These are phyloP conservation scores for Congeria kusceri DNA, from an alignment of 2,888 invertebrate species.

Conservation along the genomic window DNA sequence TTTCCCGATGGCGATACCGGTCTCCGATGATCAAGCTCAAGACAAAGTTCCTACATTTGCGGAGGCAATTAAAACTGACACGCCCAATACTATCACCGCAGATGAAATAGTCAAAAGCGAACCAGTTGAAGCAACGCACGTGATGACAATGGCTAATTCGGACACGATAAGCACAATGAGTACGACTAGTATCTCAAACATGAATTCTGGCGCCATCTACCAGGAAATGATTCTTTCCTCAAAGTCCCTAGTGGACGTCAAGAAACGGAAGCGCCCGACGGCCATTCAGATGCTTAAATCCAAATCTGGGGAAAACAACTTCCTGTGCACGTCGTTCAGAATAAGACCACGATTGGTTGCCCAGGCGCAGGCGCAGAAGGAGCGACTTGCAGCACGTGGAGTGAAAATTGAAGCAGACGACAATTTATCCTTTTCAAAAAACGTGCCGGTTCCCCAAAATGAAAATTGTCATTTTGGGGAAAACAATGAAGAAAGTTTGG, in stretches of 20 bases:
- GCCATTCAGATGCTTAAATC: constrained; percentile 75
- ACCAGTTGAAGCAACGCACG: constrained; percentile 25
- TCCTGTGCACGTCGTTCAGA: constrained; percentile 78
- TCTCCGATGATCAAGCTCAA: constrained; percentile 9
- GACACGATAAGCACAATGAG: constrained; percentile 60
- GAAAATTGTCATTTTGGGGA: constrained; percentile 60
- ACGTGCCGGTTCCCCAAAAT: constrained; percentile 66
- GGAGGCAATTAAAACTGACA: neutral
- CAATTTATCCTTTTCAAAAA: constrained; percentile 52
- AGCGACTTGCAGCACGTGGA: constrained; percentile 39
- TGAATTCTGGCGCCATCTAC: constrained; percentile 68
- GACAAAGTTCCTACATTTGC: neutral
- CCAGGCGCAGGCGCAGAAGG: constrained; percentile 61
- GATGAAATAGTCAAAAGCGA: neutral
- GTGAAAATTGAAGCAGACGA: constrained; percentile 47
- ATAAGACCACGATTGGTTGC: constrained; percentile 63
- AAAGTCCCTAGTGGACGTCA: constrained; percentile 72
- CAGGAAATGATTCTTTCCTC: constrained; percentile 79
- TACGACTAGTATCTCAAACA: constrained; percentile 64
- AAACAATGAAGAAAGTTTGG: constrained; percentile 25
- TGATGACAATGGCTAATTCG: constrained; percentile 48
- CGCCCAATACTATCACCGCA: neutral
- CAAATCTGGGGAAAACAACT: constrained; percentile 69
- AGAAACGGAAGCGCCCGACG: constrained; percentile 73
- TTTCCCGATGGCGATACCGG: constrained; percentile 17